Evolutionary conservation across 2,113 vertebrate species (phyloP), one percentile per base, ranked within the genome.

Genomic region (Paramisgurnus dabryanus): DNA sequence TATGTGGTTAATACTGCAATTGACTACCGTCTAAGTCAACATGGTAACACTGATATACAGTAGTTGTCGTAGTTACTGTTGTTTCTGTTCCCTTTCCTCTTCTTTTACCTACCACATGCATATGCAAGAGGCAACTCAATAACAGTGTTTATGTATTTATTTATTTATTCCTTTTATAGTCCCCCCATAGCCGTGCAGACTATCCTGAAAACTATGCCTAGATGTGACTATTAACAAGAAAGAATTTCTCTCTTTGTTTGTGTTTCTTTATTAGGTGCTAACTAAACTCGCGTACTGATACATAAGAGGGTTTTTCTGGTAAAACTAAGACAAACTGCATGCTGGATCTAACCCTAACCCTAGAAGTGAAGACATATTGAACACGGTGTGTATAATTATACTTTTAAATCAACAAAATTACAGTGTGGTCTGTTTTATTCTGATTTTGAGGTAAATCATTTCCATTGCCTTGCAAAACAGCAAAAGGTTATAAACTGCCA

Each of bases 221-320:
- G 50, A 39, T 72, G 63, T 43, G 43, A 57, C 55, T 78, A 68
- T 63, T 75, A 64, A 75, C 49, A 67, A 61, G 58, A 58, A 79
- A 63, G 15, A 70, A 43, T 82, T 60, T 13, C 84, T 83, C 78
- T 87, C 40, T 34, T 61, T 15, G 27, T 63, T 40, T 78, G 45
- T 81, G 60, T 60, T 41, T 72, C 72, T 72, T 79, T 78, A 80
- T 71, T 87, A 94, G 92, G 91, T 92, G 90, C 89, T 87, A 86
- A 87, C 86, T 86, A 89, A 88, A 79, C 88, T 85, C 87, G 73
- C 84, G 80, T 12, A 18, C 85, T 81, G 82, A 89, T 85, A 85
- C 84, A 84, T 76, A 82, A 86, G 79, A 89, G 80, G 87, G 89
- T 83, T 85, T 88, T 86, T 82, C 85, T 75, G 50, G 85, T 85